Base-by-base conservation (phyloP, 2,888 invertebrate species). In the Ormia ochracea region DNA sequence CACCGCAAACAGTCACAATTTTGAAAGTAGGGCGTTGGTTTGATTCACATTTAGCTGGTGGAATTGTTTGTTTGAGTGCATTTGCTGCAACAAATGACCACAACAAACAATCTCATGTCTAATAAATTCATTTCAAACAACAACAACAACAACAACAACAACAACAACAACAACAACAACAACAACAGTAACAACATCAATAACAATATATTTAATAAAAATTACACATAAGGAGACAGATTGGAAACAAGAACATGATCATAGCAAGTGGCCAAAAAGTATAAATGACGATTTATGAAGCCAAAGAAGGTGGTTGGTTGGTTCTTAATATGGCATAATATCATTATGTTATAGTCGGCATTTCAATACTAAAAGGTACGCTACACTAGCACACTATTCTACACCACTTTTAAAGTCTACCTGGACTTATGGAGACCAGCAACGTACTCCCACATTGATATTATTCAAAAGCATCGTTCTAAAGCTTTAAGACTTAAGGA, bases 1-100 rank as follows among this genome's bases (percentile, higher is more conserved):
- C 36, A 50, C 31, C 19, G 52, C 43, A 65, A 65, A 66, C 66
- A 70, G 65, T 58, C 21, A 66, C 23, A 66, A 68, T 50, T 77
- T 81, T 75, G 80, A 80, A 80, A 76, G 80, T 80, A 80, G 76
- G 80, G 80, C 80, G 80, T 80, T 80, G 76, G 72, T 80, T 80
- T 54, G 65, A 66, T 59, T 66, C 41, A 7, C 19, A 52, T 75
- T 58, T 63, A 26, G 36, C 28, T 48, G 28, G 36, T 73, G 54
- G n/a, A 72, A 54, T 48, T 65, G 73, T 74, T 45, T 48, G 36
- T 65, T 48, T n/a, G 12, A 52, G 3, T 65, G 38, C 3, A 0
- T 56, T 58, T 48, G 56, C 48, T 28, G 54, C 56, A 56, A 17
- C 36, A 65, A 52, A 63, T 28, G 36, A 54, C 63, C 45, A 56